Evolutionary conservation across 2,113 vertebrate species (phyloP).

Genomic region (Takifugu bimaculatus): DNA sequence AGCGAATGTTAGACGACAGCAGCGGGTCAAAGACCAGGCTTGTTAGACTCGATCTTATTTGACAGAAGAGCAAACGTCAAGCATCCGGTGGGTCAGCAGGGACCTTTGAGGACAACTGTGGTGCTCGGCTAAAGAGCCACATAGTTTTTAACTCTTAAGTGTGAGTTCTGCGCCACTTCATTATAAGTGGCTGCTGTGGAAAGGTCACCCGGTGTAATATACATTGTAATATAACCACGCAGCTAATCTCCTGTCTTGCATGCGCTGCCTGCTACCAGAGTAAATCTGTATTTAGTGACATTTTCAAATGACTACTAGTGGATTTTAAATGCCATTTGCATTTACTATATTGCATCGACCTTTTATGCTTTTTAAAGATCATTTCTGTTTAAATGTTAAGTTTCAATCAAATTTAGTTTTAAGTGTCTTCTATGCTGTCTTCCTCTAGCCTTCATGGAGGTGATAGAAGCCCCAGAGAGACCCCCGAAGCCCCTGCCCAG

Average conservation of each 20-base stretch:
- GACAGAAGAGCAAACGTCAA: background rate
- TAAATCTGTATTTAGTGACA: no score
- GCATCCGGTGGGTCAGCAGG: conserved; percentile 3
- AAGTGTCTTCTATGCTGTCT: background rate
- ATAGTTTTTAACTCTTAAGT: no score
- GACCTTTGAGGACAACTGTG: no score
- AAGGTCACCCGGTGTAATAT: conserved; percentile 17
- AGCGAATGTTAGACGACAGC: no score
- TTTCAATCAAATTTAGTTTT: background rate
- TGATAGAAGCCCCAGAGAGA: conserved; percentile 85
- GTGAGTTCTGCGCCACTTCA: conserved; percentile 5
- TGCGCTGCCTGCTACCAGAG: background rate
- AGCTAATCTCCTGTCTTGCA: background rate
- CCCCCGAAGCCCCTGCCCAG: conserved; percentile 93
- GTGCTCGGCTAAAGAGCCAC: background rate
- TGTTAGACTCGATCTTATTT: no score
- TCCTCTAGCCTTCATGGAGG: conserved; percentile 76
- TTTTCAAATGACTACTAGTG: no score
- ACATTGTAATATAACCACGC: background rate
- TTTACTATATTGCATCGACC: no score
- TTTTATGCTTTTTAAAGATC: no score
- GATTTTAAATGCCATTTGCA: no score
- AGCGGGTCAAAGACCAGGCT: no score
- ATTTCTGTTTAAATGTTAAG: background rate
- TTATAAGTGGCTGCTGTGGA: conserved; percentile 24